Base-by-base conservation (phyloP, 1,140 invertebrate species). In the Megathymus violae region DNA sequence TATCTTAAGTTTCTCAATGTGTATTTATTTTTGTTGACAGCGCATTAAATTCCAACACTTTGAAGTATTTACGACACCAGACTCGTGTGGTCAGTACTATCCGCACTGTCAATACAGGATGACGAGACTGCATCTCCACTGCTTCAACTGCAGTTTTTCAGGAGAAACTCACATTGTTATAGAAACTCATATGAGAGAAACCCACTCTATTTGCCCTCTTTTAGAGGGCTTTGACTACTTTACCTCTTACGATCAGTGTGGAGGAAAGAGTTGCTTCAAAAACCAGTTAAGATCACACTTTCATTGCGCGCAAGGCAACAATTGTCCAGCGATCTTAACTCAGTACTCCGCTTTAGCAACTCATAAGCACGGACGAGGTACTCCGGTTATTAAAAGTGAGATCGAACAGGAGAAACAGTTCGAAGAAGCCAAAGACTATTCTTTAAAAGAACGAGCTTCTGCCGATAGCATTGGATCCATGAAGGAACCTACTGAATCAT, bases 401-500 rank as follows among this genome's bases (percentile, higher is more conserved):
- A 52, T 62, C 7, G 88, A 90, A 16, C 76, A 76, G 64, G 88
- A 91, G n/a, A 90, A 82, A 65, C 73, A 71, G 10, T 86, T 75
- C 54, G 91, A 91, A 36, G 91, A 92, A 72, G 89, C 87, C 60
- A 90, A 87, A 82, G 91, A 92, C 54, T 92, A 92, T 72, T 92
- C 91, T 9, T 79, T 91, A 52, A 92, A 91, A 62, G 85, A 89
- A 62, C 77, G 88, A 48, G 87, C 81, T 11, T 91, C 88, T 5
- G 85, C 72, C 7, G 88, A 90, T 27, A 88, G 86, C 40, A 59
- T 89, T 1, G 64, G 74, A 4, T 90, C 88, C 0, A 69, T 78
- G 70, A 88, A 82, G 40, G 86, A 89, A 11, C 72, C 72, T 9
- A 72, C 44, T 50, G 88, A 91, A 27, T 77, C 77, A 1, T 90